A percentile compares a stretch with the other conserved stretches of the same genome.
Conservation (phyloP, 2,797 vertebrate species). For the Ataeniobius toweri region DNA sequence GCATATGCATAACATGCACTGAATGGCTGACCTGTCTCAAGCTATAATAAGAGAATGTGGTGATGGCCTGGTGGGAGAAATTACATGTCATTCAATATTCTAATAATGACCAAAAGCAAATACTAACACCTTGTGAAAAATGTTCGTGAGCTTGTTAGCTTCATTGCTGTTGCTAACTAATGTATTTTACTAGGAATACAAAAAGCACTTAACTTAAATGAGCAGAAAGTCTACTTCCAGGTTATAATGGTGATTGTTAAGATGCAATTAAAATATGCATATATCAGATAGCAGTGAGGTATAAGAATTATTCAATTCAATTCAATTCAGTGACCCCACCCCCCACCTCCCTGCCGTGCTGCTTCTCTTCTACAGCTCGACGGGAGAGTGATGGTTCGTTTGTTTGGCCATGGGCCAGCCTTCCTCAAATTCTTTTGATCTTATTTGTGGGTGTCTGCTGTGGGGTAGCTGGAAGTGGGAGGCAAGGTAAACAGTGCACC, state of each 20-base stretch:
- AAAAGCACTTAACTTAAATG: background rate
- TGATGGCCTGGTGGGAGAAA: no score
- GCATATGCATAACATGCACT: no score
- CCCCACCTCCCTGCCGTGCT: slow-evolving; percentile 26
- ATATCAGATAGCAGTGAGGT: background rate
- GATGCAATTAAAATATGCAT: background rate
- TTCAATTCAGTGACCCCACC: slow-evolving; percentile 12
- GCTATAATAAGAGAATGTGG: no score
- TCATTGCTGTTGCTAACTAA: no score
- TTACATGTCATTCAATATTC: no score
- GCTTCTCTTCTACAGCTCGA: slow-evolving; percentile 42
- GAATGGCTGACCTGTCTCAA: no score
- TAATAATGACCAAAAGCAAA: no score
- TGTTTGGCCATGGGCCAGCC: slow-evolving; percentile 39
- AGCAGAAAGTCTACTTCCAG: background rate
- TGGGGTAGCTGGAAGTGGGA: slow-evolving; percentile 43
- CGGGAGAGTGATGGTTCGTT: slow-evolving; percentile 55
- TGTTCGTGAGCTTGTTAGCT: background rate
- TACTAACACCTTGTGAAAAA: background rate
- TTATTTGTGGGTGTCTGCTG: slow-evolving; percentile 23
- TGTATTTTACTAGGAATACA: background rate
- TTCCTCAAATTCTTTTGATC: slow-evolving; percentile 47
- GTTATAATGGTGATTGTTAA: background rate
- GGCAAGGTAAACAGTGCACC: slow-evolving; percentile 62
- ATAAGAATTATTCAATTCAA: background rate